phyloP scores from a whole-genome alignment of 37 sponge, comb jelly and placozoan genomes.

The Spongia lamella region DNA sequence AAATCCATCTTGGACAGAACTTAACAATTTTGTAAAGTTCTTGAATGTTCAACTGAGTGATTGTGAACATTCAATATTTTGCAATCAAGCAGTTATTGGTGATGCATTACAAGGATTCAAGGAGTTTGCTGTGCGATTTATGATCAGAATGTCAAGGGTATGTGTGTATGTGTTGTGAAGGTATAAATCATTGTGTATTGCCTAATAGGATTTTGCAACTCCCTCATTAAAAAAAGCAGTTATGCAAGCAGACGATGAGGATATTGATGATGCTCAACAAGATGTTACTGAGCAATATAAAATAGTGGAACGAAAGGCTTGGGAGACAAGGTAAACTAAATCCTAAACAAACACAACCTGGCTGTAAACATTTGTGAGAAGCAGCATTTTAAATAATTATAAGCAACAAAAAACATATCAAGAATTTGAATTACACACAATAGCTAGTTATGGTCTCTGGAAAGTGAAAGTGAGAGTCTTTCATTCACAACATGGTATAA shows the following conservation, averaged over 20 bases:
- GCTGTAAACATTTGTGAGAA: no score
- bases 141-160: constrained; percentile 86
- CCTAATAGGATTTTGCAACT: constrained; percentile 65
- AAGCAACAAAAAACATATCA: no score
- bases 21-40: constrained; percentile 82
- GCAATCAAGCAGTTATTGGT: constrained; percentile 42
- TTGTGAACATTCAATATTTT: constrained; percentile 70
- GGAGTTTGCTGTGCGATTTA: constrained; percentile 85
- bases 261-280: background rate
- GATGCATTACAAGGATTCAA: constrained; percentile 50
- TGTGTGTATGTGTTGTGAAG: background rate
- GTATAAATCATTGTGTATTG: background rate
- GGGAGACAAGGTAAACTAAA: constrained; percentile 86
- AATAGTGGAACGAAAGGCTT: constrained; percentile 48
- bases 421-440: no score
- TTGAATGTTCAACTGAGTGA: constrained; percentile 73
- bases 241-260: background rate
- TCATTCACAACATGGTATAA: no score
- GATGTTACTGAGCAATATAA: constrained; percentile 37
- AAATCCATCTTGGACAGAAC: constrained; percentile 87
- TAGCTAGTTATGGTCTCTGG: no score
- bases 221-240: constrained; percentile 58
- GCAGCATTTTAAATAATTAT: no score
- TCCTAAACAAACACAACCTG: no score
- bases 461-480: no score